A percentile compares a stretch with the other conserved stretches of the same genome.
These are phyloP conservation scores for Takifugu ocellatus DNA, from an alignment of 2,797 vertebrate genomes.

Conservation along the genomic window DNA sequence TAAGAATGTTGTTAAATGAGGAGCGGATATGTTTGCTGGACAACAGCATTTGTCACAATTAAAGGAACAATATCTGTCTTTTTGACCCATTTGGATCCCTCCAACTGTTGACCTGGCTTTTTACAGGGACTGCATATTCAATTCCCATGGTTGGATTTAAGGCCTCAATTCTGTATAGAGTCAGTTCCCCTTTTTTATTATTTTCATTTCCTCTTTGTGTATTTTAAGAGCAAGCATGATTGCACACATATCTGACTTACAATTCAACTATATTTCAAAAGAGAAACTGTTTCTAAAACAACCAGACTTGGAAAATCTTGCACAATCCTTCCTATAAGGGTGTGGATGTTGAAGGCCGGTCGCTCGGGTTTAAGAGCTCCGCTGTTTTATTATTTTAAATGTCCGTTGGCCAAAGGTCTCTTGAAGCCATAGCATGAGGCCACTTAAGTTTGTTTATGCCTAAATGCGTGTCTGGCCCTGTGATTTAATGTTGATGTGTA, in stretches of 20 bases:
- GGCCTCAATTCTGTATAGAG: conserved; percentile 62
- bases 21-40: too few species aligned
- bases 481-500: too few species aligned
- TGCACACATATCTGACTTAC: conserved; percentile 55
- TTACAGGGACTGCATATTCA: conserved; percentile 53
- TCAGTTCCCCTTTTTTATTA: conserved; percentile 69
- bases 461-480: too few species aligned
- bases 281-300: conserved; percentile 1
- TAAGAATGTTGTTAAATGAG: too few species aligned
- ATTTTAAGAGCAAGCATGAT: conserved; percentile 68
- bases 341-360: too few species aligned
- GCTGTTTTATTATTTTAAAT: too few species aligned
- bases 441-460: too few species aligned
- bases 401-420: too few species aligned
- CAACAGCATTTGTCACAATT: not conserved
- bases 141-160: conserved; percentile 61
- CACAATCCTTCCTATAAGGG: not conserved
- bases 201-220: conserved; percentile 76
- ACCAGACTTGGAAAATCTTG: not conserved
- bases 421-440: too few species aligned
- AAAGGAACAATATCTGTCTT: conserved; percentile 31
- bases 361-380: too few species aligned
- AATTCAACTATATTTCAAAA: conserved; percentile 38
- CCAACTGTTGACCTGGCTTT: conserved; percentile 46
- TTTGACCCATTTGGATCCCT: conserved; percentile 39